Percentiles rank a stretch among this genome's conserved stretches.
Conservation (phyloP, 2,797 vertebrate genomes). For the Tympanoctomys barrerae region DNA sequence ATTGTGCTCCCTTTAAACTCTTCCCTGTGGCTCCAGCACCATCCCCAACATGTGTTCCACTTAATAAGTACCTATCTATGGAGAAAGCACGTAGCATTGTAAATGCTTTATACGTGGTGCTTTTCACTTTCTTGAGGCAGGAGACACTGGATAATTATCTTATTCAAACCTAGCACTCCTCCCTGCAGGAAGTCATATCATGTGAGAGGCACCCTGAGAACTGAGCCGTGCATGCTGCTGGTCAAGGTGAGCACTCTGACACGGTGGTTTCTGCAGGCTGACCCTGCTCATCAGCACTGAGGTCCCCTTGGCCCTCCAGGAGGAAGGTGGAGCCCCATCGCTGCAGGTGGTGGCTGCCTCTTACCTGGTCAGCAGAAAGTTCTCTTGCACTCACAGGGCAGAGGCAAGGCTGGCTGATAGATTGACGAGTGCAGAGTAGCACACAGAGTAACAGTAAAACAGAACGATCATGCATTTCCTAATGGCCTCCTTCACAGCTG, state of each 20-base stretch:
- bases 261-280: background rate
- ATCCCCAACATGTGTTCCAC: background rate
- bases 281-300: background rate
- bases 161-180: constrained; percentile 22
- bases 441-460: constrained; percentile 86
- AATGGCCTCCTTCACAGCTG: constrained; percentile 90
- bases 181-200: background rate
- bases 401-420: constrained; percentile 83
- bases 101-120: background rate
- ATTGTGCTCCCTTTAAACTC: background rate
- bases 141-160: constrained; percentile 9
- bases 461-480: constrained; percentile 89
- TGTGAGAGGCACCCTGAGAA: background rate
- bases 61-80: background rate
- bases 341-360: constrained; percentile 67
- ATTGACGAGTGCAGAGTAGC: constrained; percentile 85
- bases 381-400: constrained; percentile 76
- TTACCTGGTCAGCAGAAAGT: constrained; percentile 54
- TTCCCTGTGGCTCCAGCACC: background rate
- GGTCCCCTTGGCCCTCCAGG: background rate
- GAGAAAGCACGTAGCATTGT: background rate
- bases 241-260: background rate
- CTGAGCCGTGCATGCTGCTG: background rate
- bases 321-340: background rate
- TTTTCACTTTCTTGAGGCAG: background rate